Conservation (phyloP, 2,888 invertebrate species). For the Bombylius discolor region DNA sequence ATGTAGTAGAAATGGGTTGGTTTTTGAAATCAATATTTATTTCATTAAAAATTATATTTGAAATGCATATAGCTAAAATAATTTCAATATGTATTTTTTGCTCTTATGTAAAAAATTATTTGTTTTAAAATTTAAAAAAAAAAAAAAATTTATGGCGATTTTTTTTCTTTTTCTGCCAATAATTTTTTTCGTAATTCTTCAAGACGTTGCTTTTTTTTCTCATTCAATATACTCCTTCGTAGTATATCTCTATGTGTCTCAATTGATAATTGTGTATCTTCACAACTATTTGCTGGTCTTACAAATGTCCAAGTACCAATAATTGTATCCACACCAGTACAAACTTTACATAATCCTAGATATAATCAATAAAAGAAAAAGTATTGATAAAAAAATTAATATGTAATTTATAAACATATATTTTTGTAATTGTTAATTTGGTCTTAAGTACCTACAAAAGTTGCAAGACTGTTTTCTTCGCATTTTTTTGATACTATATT, state of each 20-base stretch:
- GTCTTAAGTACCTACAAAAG: constrained; percentile 20
- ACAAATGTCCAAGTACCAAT: constrained; percentile 33
- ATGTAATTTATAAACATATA: not conserved
- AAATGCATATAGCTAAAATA: too few relatives aligned
- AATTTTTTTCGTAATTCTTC: constrained; percentile 13
- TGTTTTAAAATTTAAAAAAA: too few relatives aligned
- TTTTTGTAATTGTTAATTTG: not conserved
- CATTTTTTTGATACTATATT: constrained; percentile 19
- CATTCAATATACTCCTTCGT: constrained; percentile 23
- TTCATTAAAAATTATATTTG: too few relatives aligned
- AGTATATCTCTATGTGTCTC: constrained; percentile 28
- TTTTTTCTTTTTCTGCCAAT: too few relatives aligned
- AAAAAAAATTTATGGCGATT: too few relatives aligned
- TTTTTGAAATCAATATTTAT: too few relatives aligned
- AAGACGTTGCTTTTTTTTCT: constrained; percentile 20
- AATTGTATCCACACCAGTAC: constrained; percentile 30
- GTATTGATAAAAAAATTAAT: not conserved
- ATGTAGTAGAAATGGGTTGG: too few relatives aligned
- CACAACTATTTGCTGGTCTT: constrained; percentile 28
- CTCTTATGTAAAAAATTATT: too few relatives aligned
- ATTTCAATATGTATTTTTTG: too few relatives aligned
- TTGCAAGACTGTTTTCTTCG: constrained; percentile 16
- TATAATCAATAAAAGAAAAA: not conserved
- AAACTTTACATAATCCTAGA: constrained; percentile 30
- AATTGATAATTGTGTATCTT: constrained; percentile 26